Evolutionary conservation across 2,797 vertebrate genomes (phyloP).

Genomic region (Typhlichthys eigenmanni): DNA sequence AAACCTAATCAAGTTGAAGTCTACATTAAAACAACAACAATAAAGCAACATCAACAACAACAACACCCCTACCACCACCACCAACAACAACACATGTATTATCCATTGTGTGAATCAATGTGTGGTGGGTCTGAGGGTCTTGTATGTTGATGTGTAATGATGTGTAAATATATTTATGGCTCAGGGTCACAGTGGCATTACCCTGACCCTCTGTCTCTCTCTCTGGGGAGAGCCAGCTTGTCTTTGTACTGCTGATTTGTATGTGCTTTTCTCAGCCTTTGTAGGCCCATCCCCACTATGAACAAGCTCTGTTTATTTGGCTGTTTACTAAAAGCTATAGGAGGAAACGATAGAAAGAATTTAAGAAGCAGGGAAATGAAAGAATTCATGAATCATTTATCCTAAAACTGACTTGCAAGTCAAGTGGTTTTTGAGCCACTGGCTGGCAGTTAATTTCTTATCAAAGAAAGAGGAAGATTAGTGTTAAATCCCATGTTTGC

Average conservation of each 20-base stretch:
- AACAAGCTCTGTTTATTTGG: constrained; percentile 27
- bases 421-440: too few relatives aligned
- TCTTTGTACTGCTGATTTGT: constrained; percentile 48
- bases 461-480: constrained; percentile 20
- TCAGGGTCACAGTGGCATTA: constrained; percentile 73
- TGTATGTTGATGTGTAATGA: constrained; percentile 73
- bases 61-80: too few relatives aligned
- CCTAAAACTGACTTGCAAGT: too few relatives aligned
- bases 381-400: not conserved
- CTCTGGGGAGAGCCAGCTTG: constrained; percentile 44
- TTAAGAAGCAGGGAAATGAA: not conserved
- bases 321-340: constrained; percentile 1
- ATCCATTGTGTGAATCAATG: constrained; percentile 9
- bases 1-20: constrained; percentile 58
- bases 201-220: constrained; percentile 66
- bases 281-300: constrained; percentile 9
- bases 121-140: constrained; percentile 25
- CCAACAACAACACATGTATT: not conserved
- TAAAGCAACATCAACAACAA: constrained; percentile 24
- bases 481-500: constrained; percentile 23
- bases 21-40: constrained; percentile 56
- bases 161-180: constrained; percentile 80
- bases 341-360: constrained; percentile 1
- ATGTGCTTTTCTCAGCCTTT: constrained; percentile 41
- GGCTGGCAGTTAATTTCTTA: not conserved